Percentiles rank a stretch among this genome's conserved stretches.
Evolutionary conservation across 1,140 invertebrate species (phyloP).

Genomic region (Pentalonia nigronervosa): DNA sequence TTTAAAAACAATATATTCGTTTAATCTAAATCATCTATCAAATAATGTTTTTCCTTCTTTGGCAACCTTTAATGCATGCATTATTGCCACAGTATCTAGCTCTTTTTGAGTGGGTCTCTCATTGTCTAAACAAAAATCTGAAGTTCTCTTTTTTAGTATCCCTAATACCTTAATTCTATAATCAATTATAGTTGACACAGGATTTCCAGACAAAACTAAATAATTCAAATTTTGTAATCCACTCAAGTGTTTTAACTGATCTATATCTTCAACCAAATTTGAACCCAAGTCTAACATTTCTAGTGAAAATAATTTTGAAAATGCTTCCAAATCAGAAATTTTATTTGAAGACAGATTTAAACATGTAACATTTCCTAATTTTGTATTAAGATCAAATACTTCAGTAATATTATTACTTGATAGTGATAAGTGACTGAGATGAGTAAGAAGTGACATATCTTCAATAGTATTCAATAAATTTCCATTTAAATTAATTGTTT

Average conservation of each 20-base stretch:
- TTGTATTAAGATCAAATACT: constrained; percentile 80
- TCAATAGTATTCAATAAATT: constrained; percentile 79
- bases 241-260: constrained; percentile 81
- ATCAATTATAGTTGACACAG: constrained; percentile 84
- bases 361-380: constrained; percentile 86
- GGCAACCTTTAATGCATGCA: constrained; percentile 82
- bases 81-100: constrained; percentile 86
- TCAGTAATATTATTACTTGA: constrained; percentile 77
- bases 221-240: constrained; percentile 86
- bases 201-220: constrained; percentile 86
- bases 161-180: constrained; percentile 90
- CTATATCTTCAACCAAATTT: constrained; percentile 81
- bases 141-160: constrained; percentile 78
- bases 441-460: constrained; percentile 79
- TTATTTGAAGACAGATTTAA: constrained; percentile 89
- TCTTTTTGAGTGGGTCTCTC: constrained; percentile 86
- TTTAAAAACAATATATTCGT: background rate
- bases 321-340: constrained; percentile 76
- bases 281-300: constrained; percentile 85
- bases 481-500: constrained; percentile 76
- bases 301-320: constrained; percentile 85
- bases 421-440: constrained; percentile 78
- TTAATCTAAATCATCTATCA: constrained; percentile 7
- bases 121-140: constrained; percentile 84
- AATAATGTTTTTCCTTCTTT: constrained; percentile 68